Evolutionary conservation across 2,888 invertebrate species (phyloP).

Genomic region (Scaptomyza flava): DNA sequence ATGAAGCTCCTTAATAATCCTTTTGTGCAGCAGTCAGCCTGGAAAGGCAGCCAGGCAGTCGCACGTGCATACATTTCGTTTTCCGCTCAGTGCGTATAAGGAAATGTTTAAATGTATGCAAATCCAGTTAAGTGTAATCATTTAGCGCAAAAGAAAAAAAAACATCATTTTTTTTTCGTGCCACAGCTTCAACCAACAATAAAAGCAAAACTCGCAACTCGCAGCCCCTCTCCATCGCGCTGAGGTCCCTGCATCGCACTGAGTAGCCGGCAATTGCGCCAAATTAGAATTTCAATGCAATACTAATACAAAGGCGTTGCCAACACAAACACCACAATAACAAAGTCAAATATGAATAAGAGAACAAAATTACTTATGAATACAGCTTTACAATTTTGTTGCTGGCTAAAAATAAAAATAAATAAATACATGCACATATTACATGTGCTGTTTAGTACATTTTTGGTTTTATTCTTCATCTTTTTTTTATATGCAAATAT

Average conservation of each 20-base stretch:
- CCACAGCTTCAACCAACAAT: slow-evolving; percentile 30
- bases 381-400: slow-evolving; percentile 47
- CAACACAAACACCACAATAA: slow-evolving; percentile 23
- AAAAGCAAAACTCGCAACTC: slow-evolving; percentile 27
- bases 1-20: slow-evolving; percentile 81
- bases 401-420: slow-evolving; percentile 31
- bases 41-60: slow-evolving; percentile 27
- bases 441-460: slow-evolving; percentile 12
- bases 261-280: slow-evolving; percentile 51
- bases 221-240: background rate
- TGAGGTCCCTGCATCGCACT: slow-evolving; percentile 12
- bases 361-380: slow-evolving; percentile 46
- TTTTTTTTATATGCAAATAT: background rate
- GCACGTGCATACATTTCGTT: slow-evolving; percentile 78
- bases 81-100: slow-evolving; percentile 72
- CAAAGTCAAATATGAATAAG: slow-evolving; percentile 26
- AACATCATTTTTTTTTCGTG: background rate
- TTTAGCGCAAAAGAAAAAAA: slow-evolving; percentile 59
- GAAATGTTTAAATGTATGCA: slow-evolving; percentile 80
- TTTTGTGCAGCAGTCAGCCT: slow-evolving; percentile 75
- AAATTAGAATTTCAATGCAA: slow-evolving; percentile 79
- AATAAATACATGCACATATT: slow-evolving; percentile 25
- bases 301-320: slow-evolving; percentile 53
- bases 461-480: background rate
- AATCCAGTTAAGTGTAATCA: slow-evolving; percentile 80